Conservation (phyloP, 1,140 invertebrate species). For the Lepidostoma basale region DNA sequence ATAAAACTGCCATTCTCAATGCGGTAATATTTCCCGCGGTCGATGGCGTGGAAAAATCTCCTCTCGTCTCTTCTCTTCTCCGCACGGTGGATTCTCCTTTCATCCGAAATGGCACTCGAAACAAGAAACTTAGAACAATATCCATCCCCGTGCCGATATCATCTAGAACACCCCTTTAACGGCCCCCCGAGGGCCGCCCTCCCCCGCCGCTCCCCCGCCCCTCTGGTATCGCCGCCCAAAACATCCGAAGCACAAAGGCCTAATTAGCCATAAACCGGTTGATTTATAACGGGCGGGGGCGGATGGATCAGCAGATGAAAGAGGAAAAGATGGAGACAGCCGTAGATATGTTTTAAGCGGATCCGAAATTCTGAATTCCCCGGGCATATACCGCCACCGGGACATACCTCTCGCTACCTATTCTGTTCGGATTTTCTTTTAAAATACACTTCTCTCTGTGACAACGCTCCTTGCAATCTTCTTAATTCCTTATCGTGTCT, state of each 20-base stretch:
- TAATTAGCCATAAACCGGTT: slow-evolving; percentile 73
- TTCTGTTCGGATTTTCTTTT: no score
- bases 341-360: slow-evolving; percentile 26
- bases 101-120: slow-evolving; percentile 46
- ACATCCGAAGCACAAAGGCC: slow-evolving; percentile 62
- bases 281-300: slow-evolving; percentile 64
- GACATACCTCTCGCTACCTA: no score
- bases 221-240: slow-evolving; percentile 46
- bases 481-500: no score
- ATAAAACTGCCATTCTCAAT: slow-evolving; percentile 34
- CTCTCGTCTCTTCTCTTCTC: slow-evolving; percentile 19
- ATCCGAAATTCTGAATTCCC: no score
- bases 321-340: slow-evolving; percentile 41
- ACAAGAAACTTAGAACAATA: slow-evolving; percentile 46
- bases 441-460: no score
- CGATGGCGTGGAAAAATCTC: slow-evolving; percentile 41
- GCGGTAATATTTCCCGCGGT: slow-evolving; percentile 28
- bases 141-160: slow-evolving; percentile 44
- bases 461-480: no score
- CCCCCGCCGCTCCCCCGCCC: slow-evolving; percentile 38
- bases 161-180: slow-evolving; percentile 37
- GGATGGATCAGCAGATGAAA: slow-evolving; percentile 44
- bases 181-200: slow-evolving; percentile 35
- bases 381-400: no score
- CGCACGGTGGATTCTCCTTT: slow-evolving; percentile 31